These are phyloP conservation scores for Dicrurus megarhynchus DNA, from an alignment of 2,113 vertebrate species.

Conservation along the genomic window DNA sequence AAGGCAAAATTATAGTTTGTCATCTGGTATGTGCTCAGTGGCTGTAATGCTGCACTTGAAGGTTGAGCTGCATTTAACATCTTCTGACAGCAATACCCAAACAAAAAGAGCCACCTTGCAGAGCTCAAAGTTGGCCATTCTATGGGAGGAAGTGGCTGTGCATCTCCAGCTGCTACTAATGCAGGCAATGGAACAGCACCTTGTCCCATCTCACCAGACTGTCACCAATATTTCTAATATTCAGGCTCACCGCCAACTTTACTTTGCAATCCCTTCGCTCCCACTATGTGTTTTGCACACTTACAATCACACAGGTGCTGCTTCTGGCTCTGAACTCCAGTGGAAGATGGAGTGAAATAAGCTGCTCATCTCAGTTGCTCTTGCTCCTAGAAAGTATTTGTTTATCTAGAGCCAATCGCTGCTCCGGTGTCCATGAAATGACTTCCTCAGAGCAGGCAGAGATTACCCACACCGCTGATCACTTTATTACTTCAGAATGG, in stretches of 20 bases:
- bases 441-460: slow-evolving; percentile 64
- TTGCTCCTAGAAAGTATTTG: slow-evolving; percentile 60
- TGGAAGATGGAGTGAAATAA: slow-evolving; percentile 44
- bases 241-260: background rate
- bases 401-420: slow-evolving; percentile 54
- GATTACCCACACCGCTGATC: slow-evolving; percentile 71
- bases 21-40: background rate
- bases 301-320: background rate
- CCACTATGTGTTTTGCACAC: background rate
- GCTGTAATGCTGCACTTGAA: background rate
- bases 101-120: background rate
- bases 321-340: background rate
- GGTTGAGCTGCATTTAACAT: background rate
- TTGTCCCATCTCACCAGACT: background rate
- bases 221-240: background rate
- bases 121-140: background rate
- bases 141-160: background rate
- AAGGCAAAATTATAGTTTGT: background rate
- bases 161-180: background rate
- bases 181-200: background rate
- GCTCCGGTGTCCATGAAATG: slow-evolving; percentile 53
- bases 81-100: background rate
- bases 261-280: background rate
- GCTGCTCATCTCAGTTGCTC: background rate
- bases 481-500: slow-evolving; percentile 73